Conservation (phyloP, 2,888 invertebrate genomes). For the Prenolepis imparis region DNA sequence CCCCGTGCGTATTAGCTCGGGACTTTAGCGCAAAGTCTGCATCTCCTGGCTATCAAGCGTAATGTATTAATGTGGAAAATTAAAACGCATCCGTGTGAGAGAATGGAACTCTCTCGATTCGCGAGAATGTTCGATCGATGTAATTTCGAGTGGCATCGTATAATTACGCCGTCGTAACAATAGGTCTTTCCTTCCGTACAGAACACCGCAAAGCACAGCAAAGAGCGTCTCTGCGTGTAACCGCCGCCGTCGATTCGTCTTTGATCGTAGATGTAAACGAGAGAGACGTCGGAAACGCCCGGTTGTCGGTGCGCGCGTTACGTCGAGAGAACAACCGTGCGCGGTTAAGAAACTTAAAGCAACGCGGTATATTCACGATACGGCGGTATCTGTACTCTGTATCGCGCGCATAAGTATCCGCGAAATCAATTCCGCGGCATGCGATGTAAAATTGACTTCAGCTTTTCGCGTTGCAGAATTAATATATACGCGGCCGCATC, state of each 20-base stretch:
- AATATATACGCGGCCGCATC: conserved; percentile 22
- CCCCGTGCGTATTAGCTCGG: conserved; percentile 30
- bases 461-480: not conserved
- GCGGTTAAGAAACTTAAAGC: conserved; percentile 37
- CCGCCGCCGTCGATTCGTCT: conserved; percentile 53
- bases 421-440: conserved; percentile 59
- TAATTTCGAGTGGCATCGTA: not conserved
- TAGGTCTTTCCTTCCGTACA: conserved; percentile 5
- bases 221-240: not conserved
- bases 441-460: conserved; percentile 30
- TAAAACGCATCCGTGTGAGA: conserved; percentile 22
- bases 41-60: conserved; percentile 39
- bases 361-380: not conserved
- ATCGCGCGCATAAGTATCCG: conserved; percentile 49
- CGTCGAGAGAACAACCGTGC: conserved; percentile 27
- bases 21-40: conserved; percentile 37
- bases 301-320: not conserved
- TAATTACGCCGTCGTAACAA: conserved; percentile 7
- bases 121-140: not conserved
- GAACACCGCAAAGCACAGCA: conserved; percentile 28
- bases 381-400: conserved; percentile 18
- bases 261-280: conserved; percentile 37
- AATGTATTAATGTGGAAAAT: conserved; percentile 35
- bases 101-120: not conserved
- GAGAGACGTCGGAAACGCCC: not conserved